Evolutionary conservation across 2,113 vertebrate genomes (phyloP).

Genomic region (Bufo gargarizans): DNA sequence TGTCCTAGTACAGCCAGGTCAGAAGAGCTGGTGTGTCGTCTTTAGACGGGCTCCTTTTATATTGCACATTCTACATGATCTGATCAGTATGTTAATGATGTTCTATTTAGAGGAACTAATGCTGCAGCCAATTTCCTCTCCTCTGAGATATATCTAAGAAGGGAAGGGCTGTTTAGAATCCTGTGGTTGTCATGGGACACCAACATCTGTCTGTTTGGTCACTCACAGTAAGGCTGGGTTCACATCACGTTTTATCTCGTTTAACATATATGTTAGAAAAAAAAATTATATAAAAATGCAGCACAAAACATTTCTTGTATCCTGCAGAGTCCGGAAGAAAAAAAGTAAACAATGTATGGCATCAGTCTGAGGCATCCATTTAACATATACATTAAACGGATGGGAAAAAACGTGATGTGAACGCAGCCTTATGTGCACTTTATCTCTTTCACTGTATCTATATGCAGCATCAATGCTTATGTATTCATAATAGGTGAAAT

Average conservation of each 20-base stretch:
- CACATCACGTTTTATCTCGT: too few relatives aligned
- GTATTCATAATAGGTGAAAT: neutral
- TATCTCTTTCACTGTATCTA: neutral
- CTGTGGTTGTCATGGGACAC: neutral
- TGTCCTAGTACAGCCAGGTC: too few relatives aligned
- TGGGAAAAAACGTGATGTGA: too few relatives aligned
- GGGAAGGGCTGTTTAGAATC: neutral
- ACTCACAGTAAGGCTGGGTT: neutral
- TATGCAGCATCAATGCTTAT: neutral
- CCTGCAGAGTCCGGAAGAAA: too few relatives aligned
- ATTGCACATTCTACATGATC: neutral
- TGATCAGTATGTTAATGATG: neutral
- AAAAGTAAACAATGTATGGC: too few relatives aligned
- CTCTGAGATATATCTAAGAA: conserved; percentile 8
- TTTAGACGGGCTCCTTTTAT: too few relatives aligned
- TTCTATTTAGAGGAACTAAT: conserved; percentile 16
- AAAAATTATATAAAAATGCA: too few relatives aligned
- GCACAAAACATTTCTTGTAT: too few relatives aligned
- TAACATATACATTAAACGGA: too few relatives aligned
- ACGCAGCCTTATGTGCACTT: neutral
- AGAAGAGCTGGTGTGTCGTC: too few relatives aligned
- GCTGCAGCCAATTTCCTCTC: neutral
- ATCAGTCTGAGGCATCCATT: too few relatives aligned
- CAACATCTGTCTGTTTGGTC: conserved; percentile 25
- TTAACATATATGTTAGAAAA: too few relatives aligned